Evolutionary conservation across 2,888 invertebrate genomes (phyloP).

Genomic region (Megalurothrips usitatus): DNA sequence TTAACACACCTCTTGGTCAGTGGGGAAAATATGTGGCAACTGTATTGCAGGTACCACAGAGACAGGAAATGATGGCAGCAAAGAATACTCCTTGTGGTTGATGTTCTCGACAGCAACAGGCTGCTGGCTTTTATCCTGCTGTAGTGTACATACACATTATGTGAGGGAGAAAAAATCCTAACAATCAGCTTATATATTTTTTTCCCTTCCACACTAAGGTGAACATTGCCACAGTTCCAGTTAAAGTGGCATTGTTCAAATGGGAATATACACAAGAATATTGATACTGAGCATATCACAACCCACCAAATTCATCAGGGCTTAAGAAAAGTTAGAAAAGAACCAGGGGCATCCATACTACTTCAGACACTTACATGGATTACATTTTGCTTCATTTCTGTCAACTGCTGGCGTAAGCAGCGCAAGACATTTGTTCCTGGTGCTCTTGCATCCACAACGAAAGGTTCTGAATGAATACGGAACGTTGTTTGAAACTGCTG

Average conservation of each 20-base stretch:
- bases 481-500: constrained; percentile 13
- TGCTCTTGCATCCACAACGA: constrained; percentile 3
- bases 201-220: too few species aligned
- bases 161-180: too few species aligned
- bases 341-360: neutral
- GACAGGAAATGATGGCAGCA: constrained; percentile 3
- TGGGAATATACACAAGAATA: neutral
- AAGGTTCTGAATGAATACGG: neutral
- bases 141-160: neutral
- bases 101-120: neutral
- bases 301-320: neutral
- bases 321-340: neutral
- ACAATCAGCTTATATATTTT: too few species aligned
- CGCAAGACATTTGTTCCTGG: constrained; percentile 11
- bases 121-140: neutral
- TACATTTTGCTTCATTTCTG: constrained; percentile 18
- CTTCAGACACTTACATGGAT: neutral
- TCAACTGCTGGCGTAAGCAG: neutral
- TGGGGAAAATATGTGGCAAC: neutral
- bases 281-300: neutral
- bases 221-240: too few species aligned
- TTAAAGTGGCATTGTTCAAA: neutral
- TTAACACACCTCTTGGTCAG: constrained; percentile 11
- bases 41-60: constrained; percentile 20
- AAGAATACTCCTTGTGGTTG: constrained; percentile 5